phyloP scores from a whole-genome alignment of 2,888 invertebrate species.

The Prionchulus punctatus region DNA sequence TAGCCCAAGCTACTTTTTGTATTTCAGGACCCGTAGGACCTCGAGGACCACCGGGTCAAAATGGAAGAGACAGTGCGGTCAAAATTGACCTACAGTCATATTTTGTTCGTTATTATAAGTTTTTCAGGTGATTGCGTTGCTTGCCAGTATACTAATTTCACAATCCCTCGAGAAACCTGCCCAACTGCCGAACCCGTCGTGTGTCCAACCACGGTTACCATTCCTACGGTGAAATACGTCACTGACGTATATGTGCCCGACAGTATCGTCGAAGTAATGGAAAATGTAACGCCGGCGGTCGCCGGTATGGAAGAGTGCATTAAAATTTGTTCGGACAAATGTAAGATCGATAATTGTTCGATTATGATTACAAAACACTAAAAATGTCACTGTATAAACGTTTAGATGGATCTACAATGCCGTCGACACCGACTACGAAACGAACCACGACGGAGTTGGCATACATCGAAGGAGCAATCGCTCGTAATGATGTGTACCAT shows the following conservation, averaged over 20 bases:
- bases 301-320: slow-evolving; percentile 22
- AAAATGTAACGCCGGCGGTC: slow-evolving; percentile 2
- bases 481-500: slow-evolving; percentile 1
- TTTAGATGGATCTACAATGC: background rate
- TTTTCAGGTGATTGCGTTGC: background rate
- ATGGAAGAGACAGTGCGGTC: slow-evolving; percentile 14
- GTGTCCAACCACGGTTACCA: slow-evolving; percentile 13
- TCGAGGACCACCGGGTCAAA: slow-evolving; percentile 17
- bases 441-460: slow-evolving; percentile 23
- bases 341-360: background rate
- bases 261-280: background rate
- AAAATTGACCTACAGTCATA: too few species aligned
- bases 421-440: background rate
- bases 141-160: background rate
- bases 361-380: background rate
- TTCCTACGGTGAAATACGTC: too few species aligned
- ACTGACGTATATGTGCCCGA: background rate
- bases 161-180: slow-evolving; percentile 11
- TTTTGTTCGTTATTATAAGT: background rate
- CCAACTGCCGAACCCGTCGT: slow-evolving; percentile 14
- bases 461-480: slow-evolving; percentile 27
- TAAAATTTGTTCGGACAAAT: slow-evolving; percentile 17
- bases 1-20: slow-evolving; percentile 17
- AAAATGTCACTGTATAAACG: background rate
- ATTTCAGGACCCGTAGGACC: slow-evolving; percentile 14